These are phyloP conservation scores for Merluccius polli DNA, from an alignment of 2,797 vertebrate species.

Conservation along the genomic window DNA sequence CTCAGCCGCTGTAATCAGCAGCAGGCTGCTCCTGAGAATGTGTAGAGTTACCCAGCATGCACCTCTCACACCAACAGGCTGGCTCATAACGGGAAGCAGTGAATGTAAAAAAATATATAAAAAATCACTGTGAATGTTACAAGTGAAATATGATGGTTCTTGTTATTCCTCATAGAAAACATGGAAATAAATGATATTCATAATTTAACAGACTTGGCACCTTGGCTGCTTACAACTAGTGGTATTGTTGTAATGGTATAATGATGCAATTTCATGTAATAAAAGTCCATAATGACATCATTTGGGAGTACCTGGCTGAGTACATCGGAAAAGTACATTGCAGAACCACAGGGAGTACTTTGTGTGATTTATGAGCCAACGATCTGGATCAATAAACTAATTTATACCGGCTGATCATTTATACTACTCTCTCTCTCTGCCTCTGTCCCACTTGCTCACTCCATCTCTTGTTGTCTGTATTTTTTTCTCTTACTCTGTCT, in stretches of 20 bases:
- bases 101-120: neutral
- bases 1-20: constrained; percentile 30
- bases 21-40: constrained; percentile 7
- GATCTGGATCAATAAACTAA: neutral
- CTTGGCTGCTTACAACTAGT: neutral
- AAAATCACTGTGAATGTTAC: neutral
- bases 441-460: neutral
- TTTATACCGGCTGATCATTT: neutral
- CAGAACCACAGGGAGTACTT: neutral
- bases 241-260: neutral
- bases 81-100: neutral
- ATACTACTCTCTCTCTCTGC: neutral
- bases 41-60: neutral
- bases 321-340: neutral
- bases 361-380: neutral
- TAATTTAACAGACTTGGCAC: neutral
- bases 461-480: constrained; percentile 2
- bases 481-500: constrained; percentile 2
- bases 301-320: neutral
- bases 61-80: neutral
- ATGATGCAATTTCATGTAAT: neutral
- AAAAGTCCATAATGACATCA: neutral
- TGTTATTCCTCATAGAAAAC: neutral
- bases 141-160: neutral
- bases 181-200: neutral